phyloP scores from a whole-genome alignment of 2,113 vertebrate genomes.

The Eudyptes chrysolophus region DNA sequence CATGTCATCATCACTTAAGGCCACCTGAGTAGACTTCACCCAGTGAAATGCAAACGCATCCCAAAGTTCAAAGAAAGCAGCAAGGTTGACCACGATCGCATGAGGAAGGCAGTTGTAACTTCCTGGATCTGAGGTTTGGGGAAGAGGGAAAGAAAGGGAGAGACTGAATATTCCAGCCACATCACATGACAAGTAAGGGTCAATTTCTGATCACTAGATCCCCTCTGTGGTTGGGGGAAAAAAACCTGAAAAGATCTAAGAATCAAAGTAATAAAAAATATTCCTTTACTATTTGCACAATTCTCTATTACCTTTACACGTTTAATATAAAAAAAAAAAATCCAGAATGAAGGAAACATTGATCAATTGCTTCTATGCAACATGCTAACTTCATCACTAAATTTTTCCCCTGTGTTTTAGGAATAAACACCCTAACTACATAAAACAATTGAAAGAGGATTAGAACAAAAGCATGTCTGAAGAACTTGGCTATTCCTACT shows the following conservation, averaged over 20 bases:
- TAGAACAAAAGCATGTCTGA: background rate
- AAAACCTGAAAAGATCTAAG: background rate
- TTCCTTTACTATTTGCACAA: background rate
- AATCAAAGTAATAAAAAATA: background rate
- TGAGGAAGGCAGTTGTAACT: conserved; percentile 87
- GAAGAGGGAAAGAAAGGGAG: background rate
- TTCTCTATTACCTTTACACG: background rate
- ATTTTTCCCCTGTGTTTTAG: background rate
- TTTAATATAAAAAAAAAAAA: background rate
- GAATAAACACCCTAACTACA: background rate
- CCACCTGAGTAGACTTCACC: conserved; percentile 81
- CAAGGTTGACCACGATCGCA: conserved; percentile 87
- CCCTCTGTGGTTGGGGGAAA: background rate
- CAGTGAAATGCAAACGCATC: conserved; percentile 83
- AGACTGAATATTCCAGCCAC: background rate
- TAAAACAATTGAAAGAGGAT: background rate
- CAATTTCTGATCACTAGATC: background rate
- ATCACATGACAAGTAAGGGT: background rate
- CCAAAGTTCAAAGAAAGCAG: conserved; percentile 90
- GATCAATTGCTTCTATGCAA: background rate
- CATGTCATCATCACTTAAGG: conserved; percentile 80
- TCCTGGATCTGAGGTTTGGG: conserved; percentile 79
- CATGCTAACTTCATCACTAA: background rate
- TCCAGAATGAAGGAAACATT: background rate
- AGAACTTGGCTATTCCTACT: background rate